Base-by-base conservation (phyloP, 1,140 invertebrate species). In the Thalassaphorura encarpata region DNA sequence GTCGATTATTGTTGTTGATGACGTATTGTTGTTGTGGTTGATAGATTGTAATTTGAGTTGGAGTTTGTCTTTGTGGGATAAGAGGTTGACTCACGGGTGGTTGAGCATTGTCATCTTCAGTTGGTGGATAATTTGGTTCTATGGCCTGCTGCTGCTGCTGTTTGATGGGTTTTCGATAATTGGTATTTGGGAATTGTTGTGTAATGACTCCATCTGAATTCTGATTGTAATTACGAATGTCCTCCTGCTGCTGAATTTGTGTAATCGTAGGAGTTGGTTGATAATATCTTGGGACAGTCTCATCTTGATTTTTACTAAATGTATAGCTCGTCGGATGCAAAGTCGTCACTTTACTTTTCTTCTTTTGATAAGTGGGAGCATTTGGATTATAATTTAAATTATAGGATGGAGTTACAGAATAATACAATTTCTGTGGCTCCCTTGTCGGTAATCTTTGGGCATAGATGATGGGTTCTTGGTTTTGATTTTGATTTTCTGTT, bases 331-430 rank as follows among this genome's bases (percentile, higher is more conserved):
- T 49, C 27, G 54, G 58, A 11, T 52, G 33, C 40, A 40, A 21
- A 6, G 56, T 60, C 21, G 63, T 56, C 47, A 52, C 39, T 26
- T 40, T 55, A 3, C 21, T 13, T 43, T 15, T 56, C 27, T 58
- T 61, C 56, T 60, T 64, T 24, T n/a, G n/a, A n/a, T n/a, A n/a
- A n/a, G 59, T 45, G 33, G 11, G n/a, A 11, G n/a, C n/a, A n/a
- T 36, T 36, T 36, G 33, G 33, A 36, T 36, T 36, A n/a, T 36
- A 36, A n/a, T 36, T 36, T 11, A n/a, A 11, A 11, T 11, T 36
- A n/a, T 36, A 36, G 11, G 11, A 11, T 36, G 33, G n/a, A 11
- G 33, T 36, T 11, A 11, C n/a, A 11, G 11, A 11, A 36, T 11
- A 11, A n/a, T 36, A 36, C 11, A n/a, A n/a, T n/a, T 36, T 36